phyloP scores from a whole-genome alignment of 2,113 vertebrate genomes.

The Chaetura pelagica region DNA sequence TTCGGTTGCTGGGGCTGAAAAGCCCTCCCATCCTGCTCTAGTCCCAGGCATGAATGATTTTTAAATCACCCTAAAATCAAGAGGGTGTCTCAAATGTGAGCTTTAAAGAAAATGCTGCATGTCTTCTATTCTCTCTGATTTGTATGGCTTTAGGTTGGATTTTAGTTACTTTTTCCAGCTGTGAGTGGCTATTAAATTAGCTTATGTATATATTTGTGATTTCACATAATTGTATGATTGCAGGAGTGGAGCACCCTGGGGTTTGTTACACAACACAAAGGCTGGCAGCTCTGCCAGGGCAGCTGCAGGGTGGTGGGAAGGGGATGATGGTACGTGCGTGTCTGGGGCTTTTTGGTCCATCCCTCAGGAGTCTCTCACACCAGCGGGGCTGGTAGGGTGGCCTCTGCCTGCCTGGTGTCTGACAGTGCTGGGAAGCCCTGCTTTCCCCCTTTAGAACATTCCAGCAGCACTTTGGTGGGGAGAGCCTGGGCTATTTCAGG shows the following conservation, averaged over 20 bases:
- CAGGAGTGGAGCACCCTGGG: background rate
- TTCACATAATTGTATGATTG: background rate
- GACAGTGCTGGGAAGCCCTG: background rate
- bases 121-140: background rate
- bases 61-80: background rate
- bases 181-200: background rate
- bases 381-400: background rate
- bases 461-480: fast-evolving
- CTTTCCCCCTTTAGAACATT: background rate
- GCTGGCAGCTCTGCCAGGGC: background rate
- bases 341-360: background rate
- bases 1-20: background rate
- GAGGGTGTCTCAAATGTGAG: background rate
- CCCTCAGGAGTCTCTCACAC: background rate
- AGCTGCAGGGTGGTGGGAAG: background rate
- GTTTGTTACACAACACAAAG: constrained; percentile 34
- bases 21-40: background rate
- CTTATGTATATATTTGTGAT: background rate
- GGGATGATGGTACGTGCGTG: background rate
- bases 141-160: background rate
- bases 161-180: background rate
- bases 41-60: background rate
- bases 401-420: background rate
- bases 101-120: background rate
- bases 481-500: background rate